These are phyloP conservation scores for Cladorhizidae sp. DNA, from an alignment of 37 sponge, comb jelly and placozoan species.

Conservation along the genomic window DNA sequence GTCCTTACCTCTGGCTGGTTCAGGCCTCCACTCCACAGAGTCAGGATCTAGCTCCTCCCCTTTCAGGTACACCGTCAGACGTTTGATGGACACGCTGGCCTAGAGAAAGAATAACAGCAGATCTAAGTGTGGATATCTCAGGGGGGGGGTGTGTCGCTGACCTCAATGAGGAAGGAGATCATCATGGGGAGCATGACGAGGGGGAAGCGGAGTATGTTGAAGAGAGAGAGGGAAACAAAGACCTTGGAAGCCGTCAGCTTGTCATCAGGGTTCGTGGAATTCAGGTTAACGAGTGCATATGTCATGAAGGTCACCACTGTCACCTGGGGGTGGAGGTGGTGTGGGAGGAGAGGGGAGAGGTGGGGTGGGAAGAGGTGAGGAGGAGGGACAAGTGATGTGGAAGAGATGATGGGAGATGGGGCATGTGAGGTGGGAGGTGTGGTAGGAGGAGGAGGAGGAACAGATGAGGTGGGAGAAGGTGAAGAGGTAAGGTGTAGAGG, in stretches of 20 bases:
- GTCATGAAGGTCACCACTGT: slow-evolving; percentile 93
- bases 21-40: slow-evolving; percentile 42
- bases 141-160: background rate
- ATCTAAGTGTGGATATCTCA: background rate
- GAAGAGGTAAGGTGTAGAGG: background rate
- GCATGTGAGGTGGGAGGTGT: background rate
- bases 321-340: slow-evolving; percentile 53
- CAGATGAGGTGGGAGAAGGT: background rate
- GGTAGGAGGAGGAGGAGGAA: background rate
- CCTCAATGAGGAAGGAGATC: slow-evolving; percentile 82
- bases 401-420: too few species aligned
- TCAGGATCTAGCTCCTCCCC: slow-evolving; percentile 87
- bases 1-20: slow-evolving; percentile 43
- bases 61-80: slow-evolving; percentile 79
- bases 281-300: slow-evolving; percentile 57
- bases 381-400: background rate
- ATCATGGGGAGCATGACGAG: slow-evolving; percentile 91
- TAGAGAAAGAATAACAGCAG: slow-evolving; percentile 10
- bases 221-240: slow-evolving; percentile 96
- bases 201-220: slow-evolving; percentile 96
- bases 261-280: slow-evolving; percentile 28
- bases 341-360: background rate
- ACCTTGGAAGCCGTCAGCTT: slow-evolving; percentile 81
- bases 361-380: background rate
- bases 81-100: slow-evolving; percentile 88